Percentiles rank a stretch among this genome's conserved stretches.
Evolutionary conservation across 2,113 vertebrate species (phyloP).

Genomic region (Eulemur macaco): DNA sequence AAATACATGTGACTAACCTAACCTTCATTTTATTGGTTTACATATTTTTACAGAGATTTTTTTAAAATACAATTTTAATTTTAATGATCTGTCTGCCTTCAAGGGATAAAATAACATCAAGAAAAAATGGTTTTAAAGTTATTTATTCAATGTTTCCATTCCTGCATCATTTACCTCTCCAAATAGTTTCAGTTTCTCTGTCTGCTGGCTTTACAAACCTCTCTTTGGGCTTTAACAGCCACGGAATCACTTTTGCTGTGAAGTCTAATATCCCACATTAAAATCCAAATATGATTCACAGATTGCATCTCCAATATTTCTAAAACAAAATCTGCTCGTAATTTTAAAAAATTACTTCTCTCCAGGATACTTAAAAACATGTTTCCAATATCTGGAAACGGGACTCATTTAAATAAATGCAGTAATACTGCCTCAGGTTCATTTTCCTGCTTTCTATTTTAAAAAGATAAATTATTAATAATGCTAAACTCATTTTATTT

Average conservation of each 20-base stretch:
- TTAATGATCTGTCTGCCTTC: slow-evolving; percentile 33
- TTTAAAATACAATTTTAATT: slow-evolving; percentile 52
- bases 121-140: slow-evolving; percentile 1
- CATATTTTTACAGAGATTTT: slow-evolving; percentile 36
- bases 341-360: background rate
- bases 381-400: slow-evolving; percentile 23
- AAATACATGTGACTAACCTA: slow-evolving; percentile 9
- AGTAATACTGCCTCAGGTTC: background rate
- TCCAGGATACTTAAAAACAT: slow-evolving; percentile 39
- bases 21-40: slow-evolving; percentile 43
- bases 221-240: slow-evolving; percentile 36
- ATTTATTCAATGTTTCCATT: slow-evolving; percentile 43
- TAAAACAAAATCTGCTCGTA: slow-evolving; percentile 56
- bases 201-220: slow-evolving; percentile 32
- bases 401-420: background rate
- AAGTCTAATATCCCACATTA: slow-evolving; percentile 49
- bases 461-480: slow-evolving; percentile 47
- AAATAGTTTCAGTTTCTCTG: slow-evolving; percentile 30
- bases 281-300: slow-evolving; percentile 60
- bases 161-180: slow-evolving; percentile 24
- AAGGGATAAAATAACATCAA: slow-evolving; percentile 46
- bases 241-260: slow-evolving; percentile 14
- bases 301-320: slow-evolving; percentile 48
- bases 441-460: slow-evolving; percentile 20
- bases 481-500: slow-evolving; percentile 33